Evolutionary conservation across 2,797 vertebrate genomes (phyloP).

Genomic region (Alcedo atthis): DNA sequence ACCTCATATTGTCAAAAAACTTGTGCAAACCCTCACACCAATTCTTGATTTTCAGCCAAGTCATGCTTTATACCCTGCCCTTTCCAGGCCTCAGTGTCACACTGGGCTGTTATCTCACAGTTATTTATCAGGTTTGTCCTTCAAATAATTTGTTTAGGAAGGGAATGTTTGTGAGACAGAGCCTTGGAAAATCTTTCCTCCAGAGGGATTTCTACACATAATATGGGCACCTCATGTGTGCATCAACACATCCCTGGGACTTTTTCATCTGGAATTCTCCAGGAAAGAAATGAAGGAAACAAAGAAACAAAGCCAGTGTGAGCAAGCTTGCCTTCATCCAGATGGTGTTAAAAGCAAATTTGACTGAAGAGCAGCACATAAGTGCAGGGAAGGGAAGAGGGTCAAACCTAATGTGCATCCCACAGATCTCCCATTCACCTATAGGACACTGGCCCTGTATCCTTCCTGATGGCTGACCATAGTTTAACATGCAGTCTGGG

Average conservation of each 20-base stretch:
- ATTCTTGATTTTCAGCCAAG: background rate
- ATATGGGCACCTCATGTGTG: background rate
- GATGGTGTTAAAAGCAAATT: background rate
- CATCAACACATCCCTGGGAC: background rate
- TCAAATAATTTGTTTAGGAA: background rate
- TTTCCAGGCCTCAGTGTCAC: background rate
- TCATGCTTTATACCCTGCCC: background rate
- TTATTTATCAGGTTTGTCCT: background rate
- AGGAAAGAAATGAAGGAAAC: background rate
- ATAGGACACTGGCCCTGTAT: fast-evolving
- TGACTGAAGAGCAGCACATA: background rate
- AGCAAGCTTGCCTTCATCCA: background rate
- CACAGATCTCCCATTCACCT: background rate
- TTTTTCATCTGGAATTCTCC: background rate
- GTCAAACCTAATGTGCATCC: background rate
- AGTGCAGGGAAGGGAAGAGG: background rate
- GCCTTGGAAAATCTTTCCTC: background rate
- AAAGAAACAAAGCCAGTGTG: background rate
- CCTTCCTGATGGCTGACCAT: background rate
- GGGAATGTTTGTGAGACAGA: background rate
- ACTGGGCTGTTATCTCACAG: background rate
- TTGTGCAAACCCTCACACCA: background rate
- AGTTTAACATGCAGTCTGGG: background rate
- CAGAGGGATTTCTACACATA: background rate
- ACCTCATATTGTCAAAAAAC: background rate